These are phyloP conservation scores for Ceratina japonica DNA, from an alignment of 1,140 invertebrate species.

Conservation along the genomic window DNA sequence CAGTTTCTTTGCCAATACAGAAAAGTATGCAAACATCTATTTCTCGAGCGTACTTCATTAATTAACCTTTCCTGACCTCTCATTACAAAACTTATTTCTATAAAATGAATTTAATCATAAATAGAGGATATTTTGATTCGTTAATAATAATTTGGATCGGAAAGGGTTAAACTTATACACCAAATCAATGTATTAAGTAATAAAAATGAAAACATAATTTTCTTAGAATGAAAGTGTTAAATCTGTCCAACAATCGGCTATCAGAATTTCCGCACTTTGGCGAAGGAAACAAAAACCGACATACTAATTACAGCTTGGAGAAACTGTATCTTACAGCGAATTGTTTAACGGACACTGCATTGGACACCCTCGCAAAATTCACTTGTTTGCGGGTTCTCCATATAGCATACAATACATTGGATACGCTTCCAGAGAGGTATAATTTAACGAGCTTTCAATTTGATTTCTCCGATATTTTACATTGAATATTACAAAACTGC, in stretches of 20 bases:
- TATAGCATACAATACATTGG: slow-evolving; percentile 88
- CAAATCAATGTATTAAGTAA: neutral
- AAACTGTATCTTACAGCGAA: slow-evolving; percentile 89
- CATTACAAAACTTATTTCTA: no score
- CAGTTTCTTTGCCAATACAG: slow-evolving; percentile 87
- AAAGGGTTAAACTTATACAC: neutral
- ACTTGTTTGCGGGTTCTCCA: slow-evolving; percentile 85
- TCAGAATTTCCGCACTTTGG: slow-evolving; percentile 84
- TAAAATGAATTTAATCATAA: no score
- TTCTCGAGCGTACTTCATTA: neutral
- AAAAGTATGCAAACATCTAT: slow-evolving; percentile 74
- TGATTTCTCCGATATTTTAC: neutral
- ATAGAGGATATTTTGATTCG: no score
- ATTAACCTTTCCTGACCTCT: no score
- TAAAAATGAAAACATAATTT: neutral
- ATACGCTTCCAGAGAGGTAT: slow-evolving; percentile 85
- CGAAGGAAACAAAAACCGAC: slow-evolving; percentile 72
- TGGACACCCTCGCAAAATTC: slow-evolving; percentile 85
- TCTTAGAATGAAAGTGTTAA: slow-evolving; percentile 84
- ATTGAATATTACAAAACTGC: neutral
- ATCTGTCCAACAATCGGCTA: slow-evolving; percentile 89
- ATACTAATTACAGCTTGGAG: slow-evolving; percentile 81
- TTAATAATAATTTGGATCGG: no score
- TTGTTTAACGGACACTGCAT: slow-evolving; percentile 86
- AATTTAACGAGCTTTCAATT: neutral